Conservation (phyloP, 1,140 invertebrate genomes). For the Pogonognathellus flavescens region DNA sequence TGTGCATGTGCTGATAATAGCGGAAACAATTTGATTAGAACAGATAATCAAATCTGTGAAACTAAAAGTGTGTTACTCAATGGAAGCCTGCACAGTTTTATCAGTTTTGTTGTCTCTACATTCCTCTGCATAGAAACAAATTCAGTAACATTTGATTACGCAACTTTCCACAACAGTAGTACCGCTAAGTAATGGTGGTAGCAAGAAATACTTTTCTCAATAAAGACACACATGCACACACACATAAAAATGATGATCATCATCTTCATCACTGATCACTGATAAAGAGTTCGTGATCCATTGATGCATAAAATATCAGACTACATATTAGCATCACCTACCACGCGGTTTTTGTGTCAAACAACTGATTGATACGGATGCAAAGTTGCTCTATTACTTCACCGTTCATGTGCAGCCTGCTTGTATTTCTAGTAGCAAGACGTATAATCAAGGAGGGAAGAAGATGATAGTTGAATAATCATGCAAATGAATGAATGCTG, state of each 20-base stretch:
- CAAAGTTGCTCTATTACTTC: conserved; percentile 31
- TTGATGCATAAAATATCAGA: conserved; percentile 34
- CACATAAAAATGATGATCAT: neutral
- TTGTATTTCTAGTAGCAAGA: conserved; percentile 1
- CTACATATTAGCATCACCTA: conserved; percentile 9
- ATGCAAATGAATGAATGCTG: conserved; percentile 30
- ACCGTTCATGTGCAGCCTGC: neutral
- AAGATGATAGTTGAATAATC: neutral
- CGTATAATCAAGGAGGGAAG: too few relatives aligned
- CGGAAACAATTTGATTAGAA: conserved; percentile 35
- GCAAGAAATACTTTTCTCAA: neutral
- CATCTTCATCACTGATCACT: conserved; percentile 3
- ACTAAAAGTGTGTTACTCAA: conserved; percentile 15
- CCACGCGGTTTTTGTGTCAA: conserved; percentile 35
- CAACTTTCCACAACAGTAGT: conserved; percentile 27
- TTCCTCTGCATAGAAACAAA: neutral
- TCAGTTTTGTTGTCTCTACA: conserved; percentile 7
- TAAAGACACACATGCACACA: neutral
- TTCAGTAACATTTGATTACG: conserved; percentile 17
- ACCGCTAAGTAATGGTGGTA: too few relatives aligned
- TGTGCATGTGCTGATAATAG: conserved; percentile 31
- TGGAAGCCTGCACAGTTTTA: neutral
- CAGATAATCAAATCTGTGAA: conserved; percentile 40
- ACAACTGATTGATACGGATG: conserved; percentile 37
- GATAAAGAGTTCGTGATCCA: conserved; percentile 32